phyloP scores from a whole-genome alignment of 2,797 vertebrate genomes.

The Halcyon leucocephala region DNA sequence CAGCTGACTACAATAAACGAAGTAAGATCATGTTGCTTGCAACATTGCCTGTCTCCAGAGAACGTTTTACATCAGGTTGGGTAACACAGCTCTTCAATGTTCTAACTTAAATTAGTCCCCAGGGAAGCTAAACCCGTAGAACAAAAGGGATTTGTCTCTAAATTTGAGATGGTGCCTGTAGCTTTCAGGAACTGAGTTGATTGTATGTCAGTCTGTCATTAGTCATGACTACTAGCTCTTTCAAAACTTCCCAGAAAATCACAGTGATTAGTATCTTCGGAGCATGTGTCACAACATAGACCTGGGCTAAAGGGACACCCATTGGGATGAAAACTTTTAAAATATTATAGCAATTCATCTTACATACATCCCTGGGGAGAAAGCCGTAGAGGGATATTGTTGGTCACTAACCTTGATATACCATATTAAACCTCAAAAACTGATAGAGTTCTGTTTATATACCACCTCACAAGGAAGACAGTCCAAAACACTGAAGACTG shows the following conservation, averaged over 20 bases:
- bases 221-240: neutral
- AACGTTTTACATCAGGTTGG: neutral
- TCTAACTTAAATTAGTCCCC: neutral
- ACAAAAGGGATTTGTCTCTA: neutral
- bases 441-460: neutral
- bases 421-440: neutral
- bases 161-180: neutral
- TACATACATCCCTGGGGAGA: neutral
- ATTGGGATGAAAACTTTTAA: neutral
- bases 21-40: neutral
- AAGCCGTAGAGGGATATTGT: neutral
- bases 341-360: neutral
- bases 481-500: neutral
- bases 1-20: neutral
- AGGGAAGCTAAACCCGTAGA: neutral
- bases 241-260: neutral
- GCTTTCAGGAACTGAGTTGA: neutral
- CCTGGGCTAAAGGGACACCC: neutral
- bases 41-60: neutral
- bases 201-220: neutral
- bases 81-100: neutral
- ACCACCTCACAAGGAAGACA: neutral
- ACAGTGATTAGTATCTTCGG: neutral
- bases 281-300: neutral
- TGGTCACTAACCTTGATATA: neutral